phyloP scores from a whole-genome alignment of 2,888 invertebrate genomes.

The Anthoptus insignis region DNA sequence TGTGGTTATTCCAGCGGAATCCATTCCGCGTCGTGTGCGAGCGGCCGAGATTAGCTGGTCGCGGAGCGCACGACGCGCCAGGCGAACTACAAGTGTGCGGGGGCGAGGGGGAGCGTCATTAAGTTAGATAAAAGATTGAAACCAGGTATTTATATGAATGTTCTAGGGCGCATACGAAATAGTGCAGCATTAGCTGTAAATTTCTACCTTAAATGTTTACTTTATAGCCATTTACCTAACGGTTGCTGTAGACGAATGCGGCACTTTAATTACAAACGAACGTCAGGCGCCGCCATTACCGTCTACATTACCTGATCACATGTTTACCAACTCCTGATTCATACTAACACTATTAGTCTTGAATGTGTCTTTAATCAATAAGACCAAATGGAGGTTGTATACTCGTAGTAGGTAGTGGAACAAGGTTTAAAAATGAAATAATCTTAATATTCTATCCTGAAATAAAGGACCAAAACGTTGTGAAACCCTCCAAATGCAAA shows the following conservation, averaged over 20 bases:
- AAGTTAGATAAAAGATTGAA: too few species aligned
- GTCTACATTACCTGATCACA: slow-evolving; percentile 56
- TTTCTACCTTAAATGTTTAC: background rate
- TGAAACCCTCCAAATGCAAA: too few species aligned
- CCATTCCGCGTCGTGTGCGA: background rate
- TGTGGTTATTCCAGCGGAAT: background rate
- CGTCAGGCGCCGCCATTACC: background rate
- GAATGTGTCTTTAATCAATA: too few species aligned
- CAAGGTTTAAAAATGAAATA: too few species aligned
- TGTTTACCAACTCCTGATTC: slow-evolving; percentile 53
- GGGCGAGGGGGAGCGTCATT: background rate
- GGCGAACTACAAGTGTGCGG: background rate
- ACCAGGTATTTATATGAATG: too few species aligned
- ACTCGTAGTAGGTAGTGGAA: too few species aligned
- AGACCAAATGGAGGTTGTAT: too few species aligned
- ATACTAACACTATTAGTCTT: background rate
- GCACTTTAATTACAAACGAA: slow-evolving; percentile 7
- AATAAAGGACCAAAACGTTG: too few species aligned
- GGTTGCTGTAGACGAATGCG: background rate
- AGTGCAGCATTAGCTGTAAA: background rate
- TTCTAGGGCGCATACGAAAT: too few species aligned
- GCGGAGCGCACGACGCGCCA: background rate
- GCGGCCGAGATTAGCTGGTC: background rate
- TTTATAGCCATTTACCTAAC: background rate
- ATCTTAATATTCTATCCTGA: too few species aligned